Conservation (phyloP, 2,888 invertebrate species). For the Palloptera scutellata region DNA sequence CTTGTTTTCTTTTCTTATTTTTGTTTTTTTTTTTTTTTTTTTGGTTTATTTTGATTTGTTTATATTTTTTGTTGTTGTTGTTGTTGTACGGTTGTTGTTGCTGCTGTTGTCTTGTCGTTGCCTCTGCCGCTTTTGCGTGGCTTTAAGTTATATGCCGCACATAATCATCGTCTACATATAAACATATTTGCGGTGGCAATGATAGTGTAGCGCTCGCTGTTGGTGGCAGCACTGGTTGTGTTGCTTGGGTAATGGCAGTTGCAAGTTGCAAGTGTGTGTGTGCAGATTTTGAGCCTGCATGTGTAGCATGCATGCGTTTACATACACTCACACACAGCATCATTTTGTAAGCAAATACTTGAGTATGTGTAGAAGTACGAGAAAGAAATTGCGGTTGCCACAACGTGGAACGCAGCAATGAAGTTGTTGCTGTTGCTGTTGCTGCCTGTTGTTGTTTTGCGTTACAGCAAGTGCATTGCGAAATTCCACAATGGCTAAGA, state of each 20-base stretch:
- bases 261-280: not conserved
- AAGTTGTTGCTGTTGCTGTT: no score
- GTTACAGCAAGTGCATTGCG: conserved; percentile 26
- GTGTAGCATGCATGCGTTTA: not conserved
- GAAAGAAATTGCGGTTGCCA: conserved; percentile 6
- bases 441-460: no score
- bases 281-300: not conserved
- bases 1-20: conserved; percentile 5
- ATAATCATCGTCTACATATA: not conserved
- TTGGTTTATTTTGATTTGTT: not conserved
- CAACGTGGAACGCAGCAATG: not conserved
- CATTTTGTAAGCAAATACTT: not conserved
- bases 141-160: conserved; percentile 22
- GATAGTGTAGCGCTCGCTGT: no score
- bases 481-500: conserved; percentile 20
- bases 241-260: not conserved
- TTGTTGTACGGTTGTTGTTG: conserved; percentile 13
- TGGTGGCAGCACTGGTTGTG: no score
- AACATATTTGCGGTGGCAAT: not conserved
- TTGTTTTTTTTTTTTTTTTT: conserved; percentile 1
- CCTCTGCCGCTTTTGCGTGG: conserved; percentile 18
- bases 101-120: conserved; percentile 21
- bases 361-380: not conserved
- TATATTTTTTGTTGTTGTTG: conserved; percentile 15
- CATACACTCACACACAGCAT: no score